A percentile compares a stretch with the other conserved stretches of the same genome.
Evolutionary conservation across 2,888 invertebrate genomes (phyloP).

Genomic region (Drosophila peninsularis): DNA sequence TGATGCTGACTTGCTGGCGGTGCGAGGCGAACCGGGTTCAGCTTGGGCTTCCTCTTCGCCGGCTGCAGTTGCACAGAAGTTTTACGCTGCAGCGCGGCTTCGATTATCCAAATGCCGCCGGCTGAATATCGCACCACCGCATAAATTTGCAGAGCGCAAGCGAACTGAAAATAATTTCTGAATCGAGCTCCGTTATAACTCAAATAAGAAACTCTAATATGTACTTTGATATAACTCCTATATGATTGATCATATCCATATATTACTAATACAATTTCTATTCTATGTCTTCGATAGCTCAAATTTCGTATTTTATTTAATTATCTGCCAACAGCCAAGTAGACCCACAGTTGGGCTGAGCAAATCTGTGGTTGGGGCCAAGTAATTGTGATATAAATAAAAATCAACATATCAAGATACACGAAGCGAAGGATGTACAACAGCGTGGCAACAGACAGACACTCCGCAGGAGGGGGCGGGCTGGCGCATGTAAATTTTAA

Average conservation of each 20-base stretch:
- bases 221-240: no score
- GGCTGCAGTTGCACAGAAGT: constrained; percentile 46
- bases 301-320: not conserved
- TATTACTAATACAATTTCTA: no score
- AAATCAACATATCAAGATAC: constrained; percentile 78
- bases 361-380: constrained; percentile 52
- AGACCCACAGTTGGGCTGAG: constrained; percentile 35
- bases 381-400: constrained; percentile 74
- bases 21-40: constrained; percentile 1
- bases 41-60: constrained; percentile 19
- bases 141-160: constrained; percentile 52
- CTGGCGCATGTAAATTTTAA: constrained; percentile 76
- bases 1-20: constrained; percentile 52
- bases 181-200: not conserved
- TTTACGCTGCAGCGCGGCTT: constrained; percentile 49
- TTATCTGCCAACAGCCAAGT: not conserved
- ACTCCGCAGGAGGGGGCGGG: constrained; percentile 3
- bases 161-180: constrained; percentile 12
- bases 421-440: constrained; percentile 57
- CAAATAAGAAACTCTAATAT: not conserved
- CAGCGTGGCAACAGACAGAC: constrained; percentile 17
- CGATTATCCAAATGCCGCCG: constrained; percentile 72
- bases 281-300: not conserved
- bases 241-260: not conserved
- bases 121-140: constrained; percentile 63